Conservation (phyloP, 2,888 invertebrate genomes). For the Melieria omissa region DNA sequence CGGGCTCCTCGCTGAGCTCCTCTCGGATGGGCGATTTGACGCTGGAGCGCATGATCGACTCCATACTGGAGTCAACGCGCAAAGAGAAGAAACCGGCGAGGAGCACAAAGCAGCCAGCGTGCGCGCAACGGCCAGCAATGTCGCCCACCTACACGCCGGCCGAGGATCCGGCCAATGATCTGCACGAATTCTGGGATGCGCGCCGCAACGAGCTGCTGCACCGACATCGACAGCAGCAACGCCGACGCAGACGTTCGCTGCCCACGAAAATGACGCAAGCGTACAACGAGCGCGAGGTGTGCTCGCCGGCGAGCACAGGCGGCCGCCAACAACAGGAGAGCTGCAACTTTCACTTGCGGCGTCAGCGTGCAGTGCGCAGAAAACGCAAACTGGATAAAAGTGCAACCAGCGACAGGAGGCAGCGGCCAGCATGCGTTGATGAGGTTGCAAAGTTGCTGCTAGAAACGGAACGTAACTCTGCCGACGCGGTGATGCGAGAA, state of each 20-base stretch:
- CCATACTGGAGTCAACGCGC: slow-evolving; percentile 65
- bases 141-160: slow-evolving; percentile 65
- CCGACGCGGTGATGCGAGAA: too few species aligned
- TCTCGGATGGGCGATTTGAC: slow-evolving; percentile 65
- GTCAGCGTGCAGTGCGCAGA: slow-evolving; percentile 62
- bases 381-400: slow-evolving; percentile 57
- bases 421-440: too few species aligned
- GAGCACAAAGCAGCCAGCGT: slow-evolving; percentile 43
- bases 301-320: slow-evolving; percentile 48
- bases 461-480: too few species aligned
- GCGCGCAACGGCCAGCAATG: slow-evolving; percentile 41
- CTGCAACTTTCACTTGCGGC: slow-evolving; percentile 51
- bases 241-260: slow-evolving; percentile 1
- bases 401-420: slow-evolving; percentile 38
- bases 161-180: slow-evolving; percentile 66
- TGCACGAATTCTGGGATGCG: slow-evolving; percentile 64
- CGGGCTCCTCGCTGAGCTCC: slow-evolving; percentile 54
- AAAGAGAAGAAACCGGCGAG: slow-evolving; percentile 54
- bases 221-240: slow-evolving; percentile 19
- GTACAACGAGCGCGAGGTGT: slow-evolving; percentile 59
- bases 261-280: neutral
- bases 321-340: neutral
- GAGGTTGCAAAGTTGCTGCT: too few species aligned
- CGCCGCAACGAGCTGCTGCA: slow-evolving; percentile 45
- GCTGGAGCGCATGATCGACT: slow-evolving; percentile 66